phyloP scores from a whole-genome alignment of 2,797 vertebrate genomes.

The Meriones psammophilus region DNA sequence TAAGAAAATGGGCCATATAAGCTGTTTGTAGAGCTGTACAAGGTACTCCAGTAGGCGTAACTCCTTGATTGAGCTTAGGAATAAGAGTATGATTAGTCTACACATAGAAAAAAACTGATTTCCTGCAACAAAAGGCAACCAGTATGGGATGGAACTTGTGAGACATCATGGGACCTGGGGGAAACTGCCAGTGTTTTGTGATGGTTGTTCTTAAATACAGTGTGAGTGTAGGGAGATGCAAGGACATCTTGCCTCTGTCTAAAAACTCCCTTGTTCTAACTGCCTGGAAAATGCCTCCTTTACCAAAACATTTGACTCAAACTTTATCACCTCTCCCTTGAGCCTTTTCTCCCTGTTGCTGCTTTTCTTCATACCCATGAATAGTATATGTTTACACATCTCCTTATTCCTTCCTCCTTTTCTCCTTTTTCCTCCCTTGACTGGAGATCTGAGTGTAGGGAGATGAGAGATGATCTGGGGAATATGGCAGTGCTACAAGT shows the following conservation, averaged over 20 bases:
- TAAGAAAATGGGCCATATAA: neutral
- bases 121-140: neutral
- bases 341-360: too few species aligned
- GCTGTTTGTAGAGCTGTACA: too few species aligned
- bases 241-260: neutral
- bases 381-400: too few species aligned
- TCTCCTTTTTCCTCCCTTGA: too few species aligned
- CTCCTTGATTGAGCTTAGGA: neutral
- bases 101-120: neutral
- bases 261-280: too few species aligned
- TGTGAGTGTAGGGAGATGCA: neutral
- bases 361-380: too few species aligned
- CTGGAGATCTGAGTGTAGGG: too few species aligned
- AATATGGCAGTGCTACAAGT: neutral
- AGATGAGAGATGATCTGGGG: neutral
- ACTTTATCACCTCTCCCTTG: too few species aligned
- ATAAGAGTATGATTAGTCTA: neutral
- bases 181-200: neutral
- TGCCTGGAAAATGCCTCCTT: too few species aligned
- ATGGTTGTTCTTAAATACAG: neutral
- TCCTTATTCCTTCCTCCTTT: too few species aligned
- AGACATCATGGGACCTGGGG: neutral
- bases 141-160: neutral
- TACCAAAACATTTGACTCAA: too few species aligned
- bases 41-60: neutral